Conservation (phyloP, 2,797 vertebrate genomes). For the Danionella dracula region DNA sequence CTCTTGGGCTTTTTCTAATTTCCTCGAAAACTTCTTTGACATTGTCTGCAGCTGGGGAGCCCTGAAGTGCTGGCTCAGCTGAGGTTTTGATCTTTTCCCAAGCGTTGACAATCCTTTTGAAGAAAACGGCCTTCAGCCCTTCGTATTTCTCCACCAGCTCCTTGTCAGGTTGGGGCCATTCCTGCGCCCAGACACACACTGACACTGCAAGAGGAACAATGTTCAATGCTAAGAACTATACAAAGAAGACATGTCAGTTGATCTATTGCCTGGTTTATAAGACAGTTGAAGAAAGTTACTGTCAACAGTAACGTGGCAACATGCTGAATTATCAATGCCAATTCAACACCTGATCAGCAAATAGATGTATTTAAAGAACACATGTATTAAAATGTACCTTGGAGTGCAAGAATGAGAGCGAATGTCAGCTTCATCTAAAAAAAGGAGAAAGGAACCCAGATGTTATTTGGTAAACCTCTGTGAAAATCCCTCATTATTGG, state of each 20-base stretch:
- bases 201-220: slow-evolving; percentile 54
- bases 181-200: slow-evolving; percentile 56
- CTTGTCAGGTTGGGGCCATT: slow-evolving; percentile 25
- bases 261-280: neutral
- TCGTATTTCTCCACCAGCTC: slow-evolving; percentile 65
- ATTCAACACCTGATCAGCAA: too few species aligned
- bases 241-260: neutral
- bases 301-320: too few species aligned
- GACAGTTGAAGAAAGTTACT: too few species aligned
- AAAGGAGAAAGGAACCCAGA: neutral
- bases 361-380: too few species aligned
- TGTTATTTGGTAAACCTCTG: too few species aligned
- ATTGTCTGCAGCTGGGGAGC: rapidly evolving
- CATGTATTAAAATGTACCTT: too few species aligned
- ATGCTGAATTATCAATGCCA: too few species aligned
- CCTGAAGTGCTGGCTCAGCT: neutral
- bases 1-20: slow-evolving; percentile 21
- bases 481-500: too few species aligned
- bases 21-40: neutral
- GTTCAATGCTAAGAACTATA: too few species aligned
- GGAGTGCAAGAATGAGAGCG: slow-evolving; percentile 67
- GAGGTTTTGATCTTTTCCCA: neutral
- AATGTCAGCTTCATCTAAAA: slow-evolving; percentile 58
- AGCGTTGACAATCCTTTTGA: slow-evolving; percentile 46
- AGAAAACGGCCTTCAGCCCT: slow-evolving; percentile 41